Conservation (phyloP, 2,888 invertebrate genomes). For the Netelia melanura region DNA sequence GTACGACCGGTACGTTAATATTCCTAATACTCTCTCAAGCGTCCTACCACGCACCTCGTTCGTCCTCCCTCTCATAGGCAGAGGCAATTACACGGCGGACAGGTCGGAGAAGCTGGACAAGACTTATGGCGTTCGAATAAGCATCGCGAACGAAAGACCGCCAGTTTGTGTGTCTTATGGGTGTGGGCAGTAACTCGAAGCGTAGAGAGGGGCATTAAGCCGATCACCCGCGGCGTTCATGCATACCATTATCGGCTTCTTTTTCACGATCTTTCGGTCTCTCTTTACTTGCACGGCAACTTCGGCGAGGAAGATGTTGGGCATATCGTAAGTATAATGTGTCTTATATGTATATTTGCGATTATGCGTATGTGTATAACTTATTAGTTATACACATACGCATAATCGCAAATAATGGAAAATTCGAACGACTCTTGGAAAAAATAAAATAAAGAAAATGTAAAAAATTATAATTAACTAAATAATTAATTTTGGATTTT, state of each 20-base stretch:
- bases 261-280: constrained; percentile 46
- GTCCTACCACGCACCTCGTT: constrained; percentile 47
- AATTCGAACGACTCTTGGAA: too few species aligned
- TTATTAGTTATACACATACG: too few species aligned
- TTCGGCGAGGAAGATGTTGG: constrained; percentile 32
- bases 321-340: constrained; percentile 27
- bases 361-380: background rate
- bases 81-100: constrained; percentile 77
- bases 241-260: constrained; percentile 74
- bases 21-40: constrained; percentile 32
- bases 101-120: constrained; percentile 73
- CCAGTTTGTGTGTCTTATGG: constrained; percentile 74
- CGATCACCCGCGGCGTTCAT: constrained; percentile 77
- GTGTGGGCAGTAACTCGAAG: constrained; percentile 77
- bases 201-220: constrained; percentile 72
- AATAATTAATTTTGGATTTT: too few species aligned
- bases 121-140: constrained; percentile 77
- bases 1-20: background rate
- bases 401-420: too few species aligned
- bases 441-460: too few species aligned
- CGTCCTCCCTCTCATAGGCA: constrained; percentile 54
- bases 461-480: too few species aligned
- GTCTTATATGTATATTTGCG: background rate
- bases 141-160: constrained; percentile 14
- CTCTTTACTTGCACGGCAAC: constrained; percentile 4